phyloP scores from a whole-genome alignment of 64 coral and sea anemone species.

The Porites australiensis region DNA sequence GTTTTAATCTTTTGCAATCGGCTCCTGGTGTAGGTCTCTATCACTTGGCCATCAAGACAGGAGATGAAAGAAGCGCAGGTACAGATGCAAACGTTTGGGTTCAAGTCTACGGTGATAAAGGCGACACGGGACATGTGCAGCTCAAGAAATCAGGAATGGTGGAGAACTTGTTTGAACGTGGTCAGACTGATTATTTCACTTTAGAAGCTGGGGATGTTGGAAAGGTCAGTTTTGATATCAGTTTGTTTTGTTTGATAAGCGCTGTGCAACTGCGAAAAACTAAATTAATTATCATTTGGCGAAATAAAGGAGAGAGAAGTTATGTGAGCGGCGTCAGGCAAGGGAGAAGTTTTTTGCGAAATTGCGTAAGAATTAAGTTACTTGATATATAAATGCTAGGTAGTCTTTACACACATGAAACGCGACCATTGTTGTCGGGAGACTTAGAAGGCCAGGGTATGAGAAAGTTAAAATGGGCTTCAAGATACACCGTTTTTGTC shows the following conservation, averaged over 20 bases:
- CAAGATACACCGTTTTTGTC: too few relatives aligned
- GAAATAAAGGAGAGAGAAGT: too few relatives aligned
- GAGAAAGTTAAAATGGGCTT: too few relatives aligned
- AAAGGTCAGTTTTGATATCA: constrained; percentile 50
- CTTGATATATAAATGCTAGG: too few relatives aligned
- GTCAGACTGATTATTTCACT: constrained; percentile 95
- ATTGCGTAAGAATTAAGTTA: too few relatives aligned
- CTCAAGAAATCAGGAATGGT: constrained; percentile 90
- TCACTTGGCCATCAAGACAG: constrained; percentile 90
- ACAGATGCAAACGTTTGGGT: constrained; percentile 93
- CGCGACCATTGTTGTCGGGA: too few relatives aligned
- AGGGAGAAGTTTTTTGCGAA: too few relatives aligned
- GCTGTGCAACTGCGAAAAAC: too few relatives aligned
- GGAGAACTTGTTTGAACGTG: constrained; percentile 93
- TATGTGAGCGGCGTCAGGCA: too few relatives aligned
- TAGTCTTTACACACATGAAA: too few relatives aligned
- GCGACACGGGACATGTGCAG: constrained; percentile 85
- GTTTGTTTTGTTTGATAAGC: background rate
- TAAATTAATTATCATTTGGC: too few relatives aligned
- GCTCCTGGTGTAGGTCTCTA: constrained; percentile 54
- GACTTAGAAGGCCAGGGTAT: too few relatives aligned
- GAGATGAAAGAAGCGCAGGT: constrained; percentile 75
- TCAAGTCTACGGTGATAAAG: constrained; percentile 92
- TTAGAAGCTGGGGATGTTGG: constrained; percentile 93
- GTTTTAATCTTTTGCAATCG: background rate